Evolutionary conservation across 2,113 vertebrate genomes (phyloP).

Genomic region (Callochromis pleurospilus): DNA sequence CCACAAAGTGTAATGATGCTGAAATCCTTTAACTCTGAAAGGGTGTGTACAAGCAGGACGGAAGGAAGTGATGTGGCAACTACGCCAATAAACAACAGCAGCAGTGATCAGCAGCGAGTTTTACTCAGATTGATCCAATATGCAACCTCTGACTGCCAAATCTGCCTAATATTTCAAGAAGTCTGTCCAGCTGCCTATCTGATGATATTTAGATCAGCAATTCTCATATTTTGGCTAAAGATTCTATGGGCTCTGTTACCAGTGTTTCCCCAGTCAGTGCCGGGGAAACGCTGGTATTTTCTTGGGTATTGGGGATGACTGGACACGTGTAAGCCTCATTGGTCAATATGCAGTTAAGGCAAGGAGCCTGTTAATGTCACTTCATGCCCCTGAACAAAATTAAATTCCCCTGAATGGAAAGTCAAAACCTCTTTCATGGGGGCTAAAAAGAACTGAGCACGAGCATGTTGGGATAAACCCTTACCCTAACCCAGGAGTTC

Average conservation of each 20-base stretch:
- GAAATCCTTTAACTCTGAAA: neutral
- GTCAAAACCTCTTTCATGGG: neutral
- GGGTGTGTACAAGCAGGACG: fast-evolving
- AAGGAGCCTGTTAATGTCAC: neutral
- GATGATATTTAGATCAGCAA: neutral
- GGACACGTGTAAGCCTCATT: too few relatives aligned
- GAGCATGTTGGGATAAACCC: neutral
- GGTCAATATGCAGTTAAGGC: neutral
- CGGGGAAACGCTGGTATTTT: fast-evolving
- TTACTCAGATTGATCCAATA: neutral
- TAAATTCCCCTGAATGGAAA: neutral
- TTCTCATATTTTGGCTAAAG: neutral
- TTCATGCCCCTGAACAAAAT: neutral
- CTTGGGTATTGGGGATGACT: too few relatives aligned
- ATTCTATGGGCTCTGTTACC: neutral
- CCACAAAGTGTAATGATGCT: neutral
- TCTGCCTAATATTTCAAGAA: neutral
- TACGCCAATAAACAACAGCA: neutral
- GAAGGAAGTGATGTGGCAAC: neutral
- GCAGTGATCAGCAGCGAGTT: neutral
- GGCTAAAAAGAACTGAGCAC: neutral
- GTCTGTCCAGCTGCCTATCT: neutral
- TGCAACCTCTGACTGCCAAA: neutral
- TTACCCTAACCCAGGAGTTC: neutral
- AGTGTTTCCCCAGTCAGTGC: neutral